These are phyloP conservation scores for Lithophane ornitopus DNA, from an alignment of 2,888 invertebrate species.

Conservation along the genomic window DNA sequence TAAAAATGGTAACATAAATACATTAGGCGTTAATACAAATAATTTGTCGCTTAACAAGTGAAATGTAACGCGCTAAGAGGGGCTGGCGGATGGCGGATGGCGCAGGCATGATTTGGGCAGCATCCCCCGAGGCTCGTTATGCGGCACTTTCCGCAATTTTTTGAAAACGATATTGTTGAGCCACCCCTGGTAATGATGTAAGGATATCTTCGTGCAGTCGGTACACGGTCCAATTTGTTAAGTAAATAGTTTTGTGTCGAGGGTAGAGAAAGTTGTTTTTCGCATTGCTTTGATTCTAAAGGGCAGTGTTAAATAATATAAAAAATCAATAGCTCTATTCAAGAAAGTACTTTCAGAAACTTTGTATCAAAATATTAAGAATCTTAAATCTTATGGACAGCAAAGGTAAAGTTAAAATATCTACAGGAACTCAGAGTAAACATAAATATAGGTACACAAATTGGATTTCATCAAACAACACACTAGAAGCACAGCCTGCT, in stretches of 20 bases:
- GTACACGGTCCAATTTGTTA: slow-evolving; percentile 55
- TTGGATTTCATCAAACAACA: background rate
- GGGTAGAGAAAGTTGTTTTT: slow-evolving; percentile 8
- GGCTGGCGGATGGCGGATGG: slow-evolving; percentile 23
- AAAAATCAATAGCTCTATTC: background rate
- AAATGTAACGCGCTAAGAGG: slow-evolving; percentile 44
- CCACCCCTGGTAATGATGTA: slow-evolving; percentile 71
- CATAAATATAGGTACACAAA: background rate
- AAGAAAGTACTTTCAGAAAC: background rate
- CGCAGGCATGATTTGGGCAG: slow-evolving; percentile 43
- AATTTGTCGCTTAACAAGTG: slow-evolving; percentile 50
- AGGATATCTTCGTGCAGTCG: slow-evolving; percentile 64
- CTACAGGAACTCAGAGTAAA: no score
- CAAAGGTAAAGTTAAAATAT: background rate
- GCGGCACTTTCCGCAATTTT: slow-evolving; percentile 71
- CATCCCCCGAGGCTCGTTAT: slow-evolving; percentile 67
- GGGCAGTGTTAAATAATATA: fast-evolving
- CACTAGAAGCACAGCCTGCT: no score
- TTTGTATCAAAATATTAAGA: background rate
- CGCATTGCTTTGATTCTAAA: background rate
- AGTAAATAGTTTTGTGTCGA: slow-evolving; percentile 54
- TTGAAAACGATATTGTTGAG: slow-evolving; percentile 77
- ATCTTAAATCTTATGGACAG: background rate
- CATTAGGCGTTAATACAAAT: slow-evolving; percentile 61
- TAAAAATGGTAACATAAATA: slow-evolving; percentile 40